Evolutionary conservation across 2,797 vertebrate genomes (phyloP).

Genomic region (Malurus splendens): DNA sequence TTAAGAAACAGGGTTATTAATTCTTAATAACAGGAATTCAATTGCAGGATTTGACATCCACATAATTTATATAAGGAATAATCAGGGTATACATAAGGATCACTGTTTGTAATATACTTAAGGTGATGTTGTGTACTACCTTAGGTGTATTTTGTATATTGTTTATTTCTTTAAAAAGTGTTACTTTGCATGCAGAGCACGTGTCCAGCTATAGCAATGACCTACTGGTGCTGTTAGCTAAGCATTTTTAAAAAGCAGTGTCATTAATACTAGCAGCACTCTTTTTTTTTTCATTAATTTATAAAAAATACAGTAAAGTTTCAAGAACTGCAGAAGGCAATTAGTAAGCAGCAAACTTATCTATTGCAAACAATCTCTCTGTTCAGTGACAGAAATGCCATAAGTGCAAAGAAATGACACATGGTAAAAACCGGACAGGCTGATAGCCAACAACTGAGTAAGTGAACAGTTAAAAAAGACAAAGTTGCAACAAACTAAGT

Average conservation of each 20-base stretch:
- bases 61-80: background rate
- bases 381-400: background rate
- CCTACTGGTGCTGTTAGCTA: background rate
- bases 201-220: background rate
- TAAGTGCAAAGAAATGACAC: background rate
- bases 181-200: background rate
- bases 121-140: rapidly evolving
- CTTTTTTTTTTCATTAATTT: background rate
- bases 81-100: background rate
- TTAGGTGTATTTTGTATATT: background rate
- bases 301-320: background rate
- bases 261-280: background rate
- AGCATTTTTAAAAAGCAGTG: background rate
- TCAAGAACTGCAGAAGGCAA: background rate
- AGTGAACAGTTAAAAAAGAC: background rate
- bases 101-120: background rate
- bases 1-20: background rate
- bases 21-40: background rate
- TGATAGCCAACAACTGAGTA: background rate
- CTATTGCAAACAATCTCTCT: background rate
- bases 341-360: background rate
- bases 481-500: background rate
- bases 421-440: background rate
- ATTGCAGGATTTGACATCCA: background rate
- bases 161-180: background rate